A percentile compares a stretch with the other conserved stretches of the same genome.
Evolutionary conservation across 2,113 vertebrate species (phyloP).

Genomic region (Strix uralensis): DNA sequence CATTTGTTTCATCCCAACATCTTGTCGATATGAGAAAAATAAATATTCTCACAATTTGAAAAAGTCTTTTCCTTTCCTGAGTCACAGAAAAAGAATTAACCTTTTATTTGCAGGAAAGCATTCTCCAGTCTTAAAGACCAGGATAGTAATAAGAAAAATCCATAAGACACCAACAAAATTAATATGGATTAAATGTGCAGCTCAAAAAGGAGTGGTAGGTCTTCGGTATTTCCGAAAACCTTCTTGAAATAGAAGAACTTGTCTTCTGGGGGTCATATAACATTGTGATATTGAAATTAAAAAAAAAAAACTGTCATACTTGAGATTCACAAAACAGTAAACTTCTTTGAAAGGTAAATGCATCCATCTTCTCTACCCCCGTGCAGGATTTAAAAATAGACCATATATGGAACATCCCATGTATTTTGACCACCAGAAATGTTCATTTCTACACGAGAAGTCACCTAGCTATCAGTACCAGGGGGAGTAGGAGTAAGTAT

Average conservation of each 20-base stretch:
- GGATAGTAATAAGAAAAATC: neutral
- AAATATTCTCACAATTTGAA: slow-evolving; percentile 42
- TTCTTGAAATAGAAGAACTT: neutral
- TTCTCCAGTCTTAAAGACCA: neutral
- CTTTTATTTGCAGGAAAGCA: neutral
- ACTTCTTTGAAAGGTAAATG: neutral
- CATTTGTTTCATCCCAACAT: slow-evolving; percentile 27
- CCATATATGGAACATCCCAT: neutral
- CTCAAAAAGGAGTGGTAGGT: neutral
- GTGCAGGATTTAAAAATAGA: neutral
- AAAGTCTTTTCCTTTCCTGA: neutral
- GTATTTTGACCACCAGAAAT: neutral
- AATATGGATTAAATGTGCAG: neutral
- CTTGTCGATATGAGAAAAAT: slow-evolving; percentile 1
- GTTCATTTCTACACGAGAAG: neutral
- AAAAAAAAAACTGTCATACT: neutral
- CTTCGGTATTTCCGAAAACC: neutral
- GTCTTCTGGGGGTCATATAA: neutral
- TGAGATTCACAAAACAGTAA: neutral
- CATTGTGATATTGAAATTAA: neutral
- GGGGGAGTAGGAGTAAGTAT: neutral
- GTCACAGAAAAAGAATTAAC: neutral
- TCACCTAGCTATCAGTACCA: neutral
- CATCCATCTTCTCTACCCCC: neutral
- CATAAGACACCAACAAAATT: neutral